Evolutionary conservation across 2,797 vertebrate genomes (phyloP).

Genomic region (Rhynchonycteris naso): DNA sequence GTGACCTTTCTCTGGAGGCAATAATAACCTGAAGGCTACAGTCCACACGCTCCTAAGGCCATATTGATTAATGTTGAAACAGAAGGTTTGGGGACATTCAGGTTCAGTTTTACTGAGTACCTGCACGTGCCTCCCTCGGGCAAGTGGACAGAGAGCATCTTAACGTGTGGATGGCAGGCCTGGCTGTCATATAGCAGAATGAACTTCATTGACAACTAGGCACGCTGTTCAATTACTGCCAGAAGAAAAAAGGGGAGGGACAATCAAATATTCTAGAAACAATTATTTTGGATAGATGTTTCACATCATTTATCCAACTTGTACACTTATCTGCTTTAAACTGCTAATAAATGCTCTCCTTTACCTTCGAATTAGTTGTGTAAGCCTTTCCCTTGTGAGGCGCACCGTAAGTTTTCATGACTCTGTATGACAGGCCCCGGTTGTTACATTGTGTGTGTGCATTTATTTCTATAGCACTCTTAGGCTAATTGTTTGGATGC

Average conservation of each 20-base stretch:
- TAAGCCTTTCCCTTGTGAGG: not conserved
- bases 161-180: not conserved
- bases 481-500: not conserved
- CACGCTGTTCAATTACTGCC: not conserved
- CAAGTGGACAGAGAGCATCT: not conserved
- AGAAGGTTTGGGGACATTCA: not conserved
- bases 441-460: not conserved
- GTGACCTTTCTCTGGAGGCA: not conserved
- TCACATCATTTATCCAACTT: conserved; percentile 3
- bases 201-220: not conserved
- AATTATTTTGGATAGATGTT: not conserved
- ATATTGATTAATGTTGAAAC: not conserved
- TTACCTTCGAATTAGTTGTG: not conserved
- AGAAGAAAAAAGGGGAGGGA: not conserved
- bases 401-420: not conserved
- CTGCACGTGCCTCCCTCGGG: not conserved
- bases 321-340: not conserved
- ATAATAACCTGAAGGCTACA: conserved; percentile 32
- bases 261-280: not conserved
- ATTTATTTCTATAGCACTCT: not conserved
- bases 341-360: not conserved
- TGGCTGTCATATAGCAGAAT: not conserved
- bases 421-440: not conserved
- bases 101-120: not conserved
- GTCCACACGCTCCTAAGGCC: not conserved